Evolutionary conservation across 2,113 vertebrate species (phyloP).

Genomic region (Sciurus niger): DNA sequence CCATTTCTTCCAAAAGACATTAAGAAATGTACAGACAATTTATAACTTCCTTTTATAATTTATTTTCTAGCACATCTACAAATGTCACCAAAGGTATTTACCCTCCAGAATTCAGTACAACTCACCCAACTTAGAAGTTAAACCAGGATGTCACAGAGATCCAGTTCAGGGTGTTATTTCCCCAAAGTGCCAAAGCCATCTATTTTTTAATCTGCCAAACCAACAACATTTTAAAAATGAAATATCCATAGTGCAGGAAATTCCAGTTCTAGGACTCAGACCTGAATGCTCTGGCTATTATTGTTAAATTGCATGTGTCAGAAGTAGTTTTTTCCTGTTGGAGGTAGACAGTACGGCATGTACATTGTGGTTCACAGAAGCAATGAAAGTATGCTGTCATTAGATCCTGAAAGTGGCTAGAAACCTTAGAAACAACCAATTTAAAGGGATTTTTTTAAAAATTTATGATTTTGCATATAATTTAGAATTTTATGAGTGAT

Average conservation of each 20-base stretch:
- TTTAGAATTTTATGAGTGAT: conserved; percentile 12
- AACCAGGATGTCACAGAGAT: not conserved
- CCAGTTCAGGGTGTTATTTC: conserved; percentile 51
- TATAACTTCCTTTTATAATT: not conserved
- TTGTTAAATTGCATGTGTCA: conserved; percentile 75
- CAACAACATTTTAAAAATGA: conserved; percentile 74
- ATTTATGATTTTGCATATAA: conserved; percentile 29
- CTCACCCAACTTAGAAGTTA: not conserved
- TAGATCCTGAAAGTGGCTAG: conserved; percentile 17
- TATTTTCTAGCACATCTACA: not conserved
- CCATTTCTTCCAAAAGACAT: not conserved
- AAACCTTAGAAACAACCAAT: conserved; percentile 3
- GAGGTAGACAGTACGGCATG: conserved; percentile 69
- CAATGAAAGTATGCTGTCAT: conserved; percentile 35
- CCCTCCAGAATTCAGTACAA: not conserved
- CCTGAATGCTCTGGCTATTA: conserved; percentile 47
- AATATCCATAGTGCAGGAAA: conserved; percentile 87
- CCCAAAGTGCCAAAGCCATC: conserved; percentile 55
- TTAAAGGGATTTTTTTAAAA: conserved; percentile 3
- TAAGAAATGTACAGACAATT: not conserved
- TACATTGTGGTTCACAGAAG: conserved; percentile 67
- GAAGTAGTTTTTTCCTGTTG: conserved; percentile 76
- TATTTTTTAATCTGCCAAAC: conserved; percentile 75
- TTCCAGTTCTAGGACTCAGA: conserved; percentile 84
- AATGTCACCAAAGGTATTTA: not conserved